Base-by-base conservation (phyloP, 92 coral and sea anemone genomes). In the Metridium senile region DNA sequence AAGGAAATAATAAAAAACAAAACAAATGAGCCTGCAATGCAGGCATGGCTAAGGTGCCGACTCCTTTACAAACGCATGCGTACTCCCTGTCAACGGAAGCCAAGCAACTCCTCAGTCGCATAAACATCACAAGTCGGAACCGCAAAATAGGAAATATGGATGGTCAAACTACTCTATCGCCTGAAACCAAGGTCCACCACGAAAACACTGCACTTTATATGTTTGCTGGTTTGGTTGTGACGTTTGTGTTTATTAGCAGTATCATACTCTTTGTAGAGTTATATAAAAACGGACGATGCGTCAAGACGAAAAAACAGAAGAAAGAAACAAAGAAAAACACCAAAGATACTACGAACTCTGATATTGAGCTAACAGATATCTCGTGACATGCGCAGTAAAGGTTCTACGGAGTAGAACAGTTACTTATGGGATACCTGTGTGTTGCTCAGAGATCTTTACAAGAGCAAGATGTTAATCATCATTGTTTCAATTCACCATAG, bases 201-300 rank as follows among this genome's bases (percentile, higher is more conserved):
- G 99, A 96, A 51, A 96, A 96, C 72, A 93, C 92, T 51, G 97
- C 99, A 0, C 78, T 96, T 29, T 96, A 96, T 67, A 96, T 96
- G 99, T 96, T 96, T 47, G 94, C 94, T 74, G 99, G 99, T 27
- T 89, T 96, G 1, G 97, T 96, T 26, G 97, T 91, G 33, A 93
- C 99, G 13, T 96, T 96, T 68, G 84, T 96, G 25, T 83, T 96
- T 62, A 96, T 96, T 4, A 91, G 93, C 20, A 83, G 91, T 33
- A 88, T 96, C 23, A 91, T 96, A 16, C 89, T 96, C 30, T 82
- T 93, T 23, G 89, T 96, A 6, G 99, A 96, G 72, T 89, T 96
- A 4, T 96, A 96, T 77, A 85, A 89, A 57, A 96, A 88, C 62
- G 99, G 99, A 31, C 80, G 93, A 51, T 96, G 99, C 70, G 21